phyloP scores from a whole-genome alignment of 2,797 vertebrate genomes.

The Sciurus vulgaris region DNA sequence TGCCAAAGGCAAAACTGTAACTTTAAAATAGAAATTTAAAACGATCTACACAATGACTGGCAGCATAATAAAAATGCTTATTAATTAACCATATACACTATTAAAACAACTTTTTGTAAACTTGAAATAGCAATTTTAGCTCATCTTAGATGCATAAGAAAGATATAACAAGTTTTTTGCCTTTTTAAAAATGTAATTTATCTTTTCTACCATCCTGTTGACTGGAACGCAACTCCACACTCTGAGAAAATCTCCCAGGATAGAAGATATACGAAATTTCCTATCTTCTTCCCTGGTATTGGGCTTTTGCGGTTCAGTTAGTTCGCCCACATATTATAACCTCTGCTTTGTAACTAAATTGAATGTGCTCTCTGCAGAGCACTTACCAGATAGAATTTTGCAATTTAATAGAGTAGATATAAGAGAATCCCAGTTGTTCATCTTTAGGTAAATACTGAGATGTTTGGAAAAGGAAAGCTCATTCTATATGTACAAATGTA shows the following conservation, averaged over 20 bases:
- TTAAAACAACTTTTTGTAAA: not conserved
- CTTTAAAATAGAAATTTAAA: conserved; percentile 46
- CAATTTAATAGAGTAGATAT: conserved; percentile 59
- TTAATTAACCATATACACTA: not conserved
- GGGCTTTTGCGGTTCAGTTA: not conserved
- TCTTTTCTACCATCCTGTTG: conserved; percentile 9
- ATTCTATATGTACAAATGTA: not conserved
- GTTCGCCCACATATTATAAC: conserved; percentile 34
- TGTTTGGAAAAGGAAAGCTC: conserved; percentile 12
- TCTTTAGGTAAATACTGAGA: conserved; percentile 63
- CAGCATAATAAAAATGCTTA: not conserved
- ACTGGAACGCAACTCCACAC: not conserved
- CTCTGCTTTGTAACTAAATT: conserved; percentile 56
- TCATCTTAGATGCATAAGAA: not conserved
- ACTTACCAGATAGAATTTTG: conserved; percentile 57
- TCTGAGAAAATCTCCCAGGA: conserved; percentile 21
- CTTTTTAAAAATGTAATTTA: not conserved
- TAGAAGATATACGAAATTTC: conserved; percentile 15
- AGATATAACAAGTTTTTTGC: not conserved
- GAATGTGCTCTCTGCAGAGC: conserved; percentile 49
- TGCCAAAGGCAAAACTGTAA: not conserved
- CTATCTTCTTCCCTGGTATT: conserved; percentile 1
- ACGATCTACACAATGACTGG: not conserved
- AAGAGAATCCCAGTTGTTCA: conserved; percentile 14
- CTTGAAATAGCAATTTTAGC: not conserved